Evolutionary conservation across 2,113 vertebrate species (phyloP).

Genomic region (Pongo pygmaeus): DNA sequence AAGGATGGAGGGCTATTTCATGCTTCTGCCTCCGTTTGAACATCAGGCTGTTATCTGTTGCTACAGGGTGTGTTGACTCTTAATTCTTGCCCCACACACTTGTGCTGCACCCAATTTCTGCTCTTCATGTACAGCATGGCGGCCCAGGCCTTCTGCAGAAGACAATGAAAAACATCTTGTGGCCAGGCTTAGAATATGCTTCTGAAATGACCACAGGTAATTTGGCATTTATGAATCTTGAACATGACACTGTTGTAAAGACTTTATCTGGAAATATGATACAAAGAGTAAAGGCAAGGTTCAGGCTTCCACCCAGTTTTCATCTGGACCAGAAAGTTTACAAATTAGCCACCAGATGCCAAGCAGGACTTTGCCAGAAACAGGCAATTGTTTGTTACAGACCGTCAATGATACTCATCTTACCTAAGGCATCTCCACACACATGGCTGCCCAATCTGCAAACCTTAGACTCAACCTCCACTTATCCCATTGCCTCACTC

Average conservation of each 20-base stretch:
- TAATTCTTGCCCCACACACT: not conserved
- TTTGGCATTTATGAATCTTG: not conserved
- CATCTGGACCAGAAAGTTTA: not conserved
- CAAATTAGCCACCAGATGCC: not conserved
- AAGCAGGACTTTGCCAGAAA: not conserved
- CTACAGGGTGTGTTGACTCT: not conserved
- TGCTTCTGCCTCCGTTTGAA: not conserved
- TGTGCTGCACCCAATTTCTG: rapidly evolving
- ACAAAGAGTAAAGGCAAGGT: not conserved
- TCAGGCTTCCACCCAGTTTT: not conserved
- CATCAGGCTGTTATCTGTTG: not conserved
- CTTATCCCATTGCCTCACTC: not conserved
- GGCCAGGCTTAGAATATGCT: not conserved
- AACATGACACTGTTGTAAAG: not conserved
- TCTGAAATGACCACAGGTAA: not conserved
- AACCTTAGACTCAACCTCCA: not conserved
- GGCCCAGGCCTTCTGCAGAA: not conserved
- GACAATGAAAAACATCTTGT: not conserved
- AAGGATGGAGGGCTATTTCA: too few relatives aligned
- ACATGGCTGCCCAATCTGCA: not conserved
- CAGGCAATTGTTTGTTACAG: not conserved
- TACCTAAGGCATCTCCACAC: not conserved
- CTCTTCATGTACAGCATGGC: not conserved
- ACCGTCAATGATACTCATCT: too few relatives aligned
- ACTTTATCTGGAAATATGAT: not conserved